These are phyloP conservation scores for Drosophila gaucha DNA, from an alignment of 2,888 invertebrate species.

Conservation along the genomic window DNA sequence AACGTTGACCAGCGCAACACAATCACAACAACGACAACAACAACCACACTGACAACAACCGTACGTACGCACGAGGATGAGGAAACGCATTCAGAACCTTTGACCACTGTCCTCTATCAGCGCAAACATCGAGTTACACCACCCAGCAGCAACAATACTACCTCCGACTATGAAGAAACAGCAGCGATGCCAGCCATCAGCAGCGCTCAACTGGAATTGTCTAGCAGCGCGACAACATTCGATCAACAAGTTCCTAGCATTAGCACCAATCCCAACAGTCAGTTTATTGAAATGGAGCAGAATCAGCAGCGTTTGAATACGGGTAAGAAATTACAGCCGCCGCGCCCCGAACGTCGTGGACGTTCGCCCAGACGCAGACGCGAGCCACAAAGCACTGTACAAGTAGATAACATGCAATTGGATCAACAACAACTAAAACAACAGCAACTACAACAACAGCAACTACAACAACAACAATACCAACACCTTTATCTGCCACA, in stretches of 20 bases:
- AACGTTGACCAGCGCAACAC: constrained; percentile 37
- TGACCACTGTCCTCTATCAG: constrained; percentile 51
- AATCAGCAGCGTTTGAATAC: constrained; percentile 38
- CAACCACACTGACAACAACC: constrained; percentile 43
- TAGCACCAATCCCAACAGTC: constrained; percentile 40
- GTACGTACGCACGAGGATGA: constrained; percentile 49
- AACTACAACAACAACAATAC: constrained; percentile 24
- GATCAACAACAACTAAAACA: constrained; percentile 21
- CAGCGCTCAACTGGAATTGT: constrained; percentile 24
- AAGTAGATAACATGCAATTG: constrained; percentile 19
- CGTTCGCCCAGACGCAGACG: constrained; percentile 80
- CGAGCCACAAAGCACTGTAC: constrained; percentile 27
- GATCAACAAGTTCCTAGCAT: constrained; percentile 50
- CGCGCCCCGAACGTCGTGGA: constrained; percentile 71
- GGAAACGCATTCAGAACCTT: constrained; percentile 14
- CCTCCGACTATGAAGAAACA: constrained; percentile 28
- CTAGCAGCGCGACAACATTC: constrained; percentile 19
- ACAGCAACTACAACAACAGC: constrained; percentile 32
- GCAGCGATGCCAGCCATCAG: constrained; percentile 12
- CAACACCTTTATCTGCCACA: constrained; percentile 64
- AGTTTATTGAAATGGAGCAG: constrained; percentile 61
- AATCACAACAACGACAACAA: constrained; percentile 46
- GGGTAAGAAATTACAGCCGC: constrained; percentile 63
- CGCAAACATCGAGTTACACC: constrained; percentile 45
- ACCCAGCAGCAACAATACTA: constrained; percentile 27